phyloP scores from a whole-genome alignment of 1,140 invertebrate genomes.

The Cotesia glomerata region DNA sequence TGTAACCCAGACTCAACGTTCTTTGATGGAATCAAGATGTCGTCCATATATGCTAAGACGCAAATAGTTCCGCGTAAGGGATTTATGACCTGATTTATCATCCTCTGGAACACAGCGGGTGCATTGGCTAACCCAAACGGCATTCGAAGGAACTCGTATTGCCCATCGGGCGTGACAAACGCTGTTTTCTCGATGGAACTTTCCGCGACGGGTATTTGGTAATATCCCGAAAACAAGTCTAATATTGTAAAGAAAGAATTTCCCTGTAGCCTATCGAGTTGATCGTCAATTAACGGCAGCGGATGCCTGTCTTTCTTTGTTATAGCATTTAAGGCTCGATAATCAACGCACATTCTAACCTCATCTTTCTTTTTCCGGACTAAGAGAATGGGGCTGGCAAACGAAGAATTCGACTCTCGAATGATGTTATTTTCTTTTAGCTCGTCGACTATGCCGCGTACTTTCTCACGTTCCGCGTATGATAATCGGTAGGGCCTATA shows the following conservation, averaged over 20 bases:
- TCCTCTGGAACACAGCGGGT: slow-evolving; percentile 35
- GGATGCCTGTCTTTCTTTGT: background rate
- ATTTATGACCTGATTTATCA: slow-evolving; percentile 39
- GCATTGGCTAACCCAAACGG: slow-evolving; percentile 41
- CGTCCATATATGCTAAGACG: slow-evolving; percentile 39
- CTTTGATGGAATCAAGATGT: slow-evolving; percentile 37
- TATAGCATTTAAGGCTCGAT: background rate
- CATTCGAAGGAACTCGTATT: slow-evolving; percentile 43
- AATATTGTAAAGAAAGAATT: slow-evolving; percentile 41
- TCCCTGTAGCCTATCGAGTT: slow-evolving; percentile 27
- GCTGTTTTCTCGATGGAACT: slow-evolving; percentile 23
- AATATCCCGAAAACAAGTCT: slow-evolving; percentile 41
- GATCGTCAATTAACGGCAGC: slow-evolving; percentile 2
- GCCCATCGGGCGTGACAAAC: slow-evolving; percentile 36
- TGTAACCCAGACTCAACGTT: slow-evolving; percentile 25
- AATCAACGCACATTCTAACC: background rate
- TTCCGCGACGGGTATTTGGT: slow-evolving; percentile 31
- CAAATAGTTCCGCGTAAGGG: background rate
- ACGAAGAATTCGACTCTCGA: background rate
- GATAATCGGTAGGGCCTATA: slow-evolving; percentile 44
- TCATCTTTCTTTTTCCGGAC: background rate
- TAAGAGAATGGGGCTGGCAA: background rate
- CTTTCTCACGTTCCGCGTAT: background rate
- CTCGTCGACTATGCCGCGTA: background rate
- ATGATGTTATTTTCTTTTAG: background rate